Percentiles rank a stretch among this genome's conserved stretches.
phyloP scores from a whole-genome alignment of 2,888 invertebrate genomes.

The Trissolcus japonicus region DNA sequence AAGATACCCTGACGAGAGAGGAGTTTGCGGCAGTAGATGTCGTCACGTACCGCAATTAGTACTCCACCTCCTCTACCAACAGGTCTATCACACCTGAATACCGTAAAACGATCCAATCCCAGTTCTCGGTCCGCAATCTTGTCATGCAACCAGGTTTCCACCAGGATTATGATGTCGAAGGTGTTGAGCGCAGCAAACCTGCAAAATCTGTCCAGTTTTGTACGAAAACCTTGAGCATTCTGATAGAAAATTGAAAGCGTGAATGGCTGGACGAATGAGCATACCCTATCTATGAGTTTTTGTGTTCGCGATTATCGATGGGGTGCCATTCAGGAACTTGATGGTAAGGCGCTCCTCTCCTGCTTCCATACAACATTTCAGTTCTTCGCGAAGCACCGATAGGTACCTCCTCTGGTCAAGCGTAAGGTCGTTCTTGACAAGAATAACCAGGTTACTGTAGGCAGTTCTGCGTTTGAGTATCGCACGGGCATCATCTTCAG shows the following conservation, averaged over 20 bases:
- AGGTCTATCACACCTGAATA: background rate
- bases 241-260: background rate
- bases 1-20: background rate
- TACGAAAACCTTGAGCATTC: background rate
- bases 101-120: background rate
- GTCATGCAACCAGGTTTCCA: slow-evolving; percentile 3
- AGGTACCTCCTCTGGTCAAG: background rate
- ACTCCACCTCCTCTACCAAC: background rate
- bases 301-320: background rate
- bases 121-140: background rate
- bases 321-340: background rate
- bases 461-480: background rate
- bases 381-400: no score
- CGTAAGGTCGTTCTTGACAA: background rate
- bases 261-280: background rate
- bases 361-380: background rate
- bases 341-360: background rate
- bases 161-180: slow-evolving; percentile 1
- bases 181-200: background rate
- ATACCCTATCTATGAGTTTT: background rate
- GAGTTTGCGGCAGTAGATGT: background rate
- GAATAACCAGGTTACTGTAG: background rate
- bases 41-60: slow-evolving; percentile 1
- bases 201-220: background rate
- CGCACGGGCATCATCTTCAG: background rate